Base-by-base conservation (phyloP, 64 coral and sea anemone genomes). In the Astreopora myriophthalma region DNA sequence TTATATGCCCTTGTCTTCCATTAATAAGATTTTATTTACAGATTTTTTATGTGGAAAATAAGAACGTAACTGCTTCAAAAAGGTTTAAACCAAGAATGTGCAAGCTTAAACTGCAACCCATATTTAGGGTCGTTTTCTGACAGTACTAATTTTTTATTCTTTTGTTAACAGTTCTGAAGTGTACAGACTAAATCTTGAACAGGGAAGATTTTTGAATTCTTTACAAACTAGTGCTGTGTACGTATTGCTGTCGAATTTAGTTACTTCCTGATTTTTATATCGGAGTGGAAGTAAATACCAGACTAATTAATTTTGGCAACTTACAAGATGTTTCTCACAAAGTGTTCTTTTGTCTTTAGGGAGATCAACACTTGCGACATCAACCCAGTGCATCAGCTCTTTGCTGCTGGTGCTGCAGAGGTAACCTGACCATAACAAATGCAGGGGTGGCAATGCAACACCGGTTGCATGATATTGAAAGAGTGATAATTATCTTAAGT, bases 181-280 rank as follows among this genome's bases (percentile, higher is more conserved):
- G 7, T 99, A 96, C 62, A 81, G 97, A 87, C 84, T 99, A 27
- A 99, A 99, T 57, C 91, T 99, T 87, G 97, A 99, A 48, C 97
- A 99, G 84, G 97, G 97, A 17, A 72, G 93, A 64, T 99, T 99
- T 64, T 77, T 99, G 11, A 99, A 91, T 87, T 92, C 97, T 30
- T 80, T 99, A 3, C 94, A 99, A 65, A 96, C 94, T 39, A 85
- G 87, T 88, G 94, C 97, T 46, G 69, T 86, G 97, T 99, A 95
- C 85, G 97, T 98, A 69, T 79, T 48, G 9, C 40, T 34, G 3
- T 55, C 10, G 0, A 16, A 55, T 17, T 55, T 0, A 22, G 42
- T 46, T 46, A 46, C 11, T 46, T 46, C 42, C 42, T 46, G 42
- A 0, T 46, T n/a, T n/a, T 11, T 44, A 11, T 44, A 44, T 44